Percentiles rank a stretch among this genome's conserved stretches.
These are phyloP conservation scores for Leuciscus waleckii DNA, from an alignment of 2,797 vertebrate genomes.

Conservation along the genomic window DNA sequence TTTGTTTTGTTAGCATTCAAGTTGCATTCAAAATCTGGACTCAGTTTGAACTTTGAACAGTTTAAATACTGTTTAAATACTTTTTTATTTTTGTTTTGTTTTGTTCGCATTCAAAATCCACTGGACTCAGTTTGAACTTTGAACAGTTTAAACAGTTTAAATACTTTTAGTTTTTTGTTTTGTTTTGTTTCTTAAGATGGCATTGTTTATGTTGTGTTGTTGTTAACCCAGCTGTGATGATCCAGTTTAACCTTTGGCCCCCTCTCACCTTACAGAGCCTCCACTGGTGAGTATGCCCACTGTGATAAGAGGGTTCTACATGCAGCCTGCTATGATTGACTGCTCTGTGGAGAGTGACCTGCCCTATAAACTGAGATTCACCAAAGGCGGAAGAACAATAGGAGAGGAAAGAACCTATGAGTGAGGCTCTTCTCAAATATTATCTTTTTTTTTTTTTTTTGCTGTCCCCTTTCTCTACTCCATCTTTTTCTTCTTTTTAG, in stretches of 20 bases:
- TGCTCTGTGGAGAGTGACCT: conserved; percentile 86
- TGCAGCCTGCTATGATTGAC: conserved; percentile 79
- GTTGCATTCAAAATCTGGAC: too few relatives aligned
- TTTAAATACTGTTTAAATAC: not conserved
- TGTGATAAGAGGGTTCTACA: conserved; percentile 80
- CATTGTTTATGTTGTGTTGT: not conserved
- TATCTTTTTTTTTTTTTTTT: not conserved
- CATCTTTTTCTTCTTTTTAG: not conserved
- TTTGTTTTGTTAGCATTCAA: too few relatives aligned
- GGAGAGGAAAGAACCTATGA: conserved; percentile 82
- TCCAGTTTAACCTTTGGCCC: conserved; percentile 58
- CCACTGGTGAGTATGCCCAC: conserved; percentile 86
- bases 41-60: too few relatives aligned
- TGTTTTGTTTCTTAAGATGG: not conserved
- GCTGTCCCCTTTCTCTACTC: conserved; percentile 33
- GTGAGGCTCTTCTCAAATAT: conserved; percentile 74
- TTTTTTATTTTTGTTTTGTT: not conserved
- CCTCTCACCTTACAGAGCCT: conserved; percentile 70
- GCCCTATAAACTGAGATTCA: conserved; percentile 87
- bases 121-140: not conserved
- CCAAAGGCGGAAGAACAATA: conserved; percentile 75
- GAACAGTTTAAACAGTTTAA: not conserved
- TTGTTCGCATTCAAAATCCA: not conserved
- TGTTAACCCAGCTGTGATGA: not conserved
- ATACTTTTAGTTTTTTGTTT: not conserved